Evolutionary conservation across 2,797 vertebrate species (phyloP).

Genomic region (Microtus obscurus): DNA sequence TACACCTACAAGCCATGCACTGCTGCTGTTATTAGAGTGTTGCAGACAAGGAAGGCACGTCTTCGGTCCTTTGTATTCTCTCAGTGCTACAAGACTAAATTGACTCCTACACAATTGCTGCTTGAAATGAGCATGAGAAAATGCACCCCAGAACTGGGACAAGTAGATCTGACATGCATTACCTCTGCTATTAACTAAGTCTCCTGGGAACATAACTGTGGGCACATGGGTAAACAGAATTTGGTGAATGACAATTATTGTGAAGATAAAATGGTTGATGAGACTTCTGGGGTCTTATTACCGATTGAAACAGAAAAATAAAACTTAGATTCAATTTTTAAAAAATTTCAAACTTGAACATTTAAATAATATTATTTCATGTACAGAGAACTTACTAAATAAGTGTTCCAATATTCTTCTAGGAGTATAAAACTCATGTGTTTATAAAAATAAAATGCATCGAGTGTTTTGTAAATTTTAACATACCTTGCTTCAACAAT

Average conservation of each 20-base stretch:
- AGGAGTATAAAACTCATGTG: not conserved
- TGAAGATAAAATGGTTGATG: constrained; percentile 30
- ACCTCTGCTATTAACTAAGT: not conserved
- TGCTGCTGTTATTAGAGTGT: not conserved
- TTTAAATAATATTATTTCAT: constrained; percentile 16
- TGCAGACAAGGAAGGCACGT: not conserved
- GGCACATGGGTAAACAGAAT: not conserved
- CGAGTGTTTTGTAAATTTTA: constrained; percentile 49
- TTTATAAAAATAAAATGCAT: constrained; percentile 5
- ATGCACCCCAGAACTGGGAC: not conserved
- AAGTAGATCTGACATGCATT: not conserved
- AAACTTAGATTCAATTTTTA: constrained; percentile 16
- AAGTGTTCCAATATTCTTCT: not conserved
- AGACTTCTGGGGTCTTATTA: not conserved
- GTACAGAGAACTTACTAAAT: not conserved
- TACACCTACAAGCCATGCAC: not conserved
- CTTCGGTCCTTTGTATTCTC: not conserved
- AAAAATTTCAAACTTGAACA: not conserved
- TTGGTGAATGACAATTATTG: not conserved
- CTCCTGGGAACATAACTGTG: not conserved
- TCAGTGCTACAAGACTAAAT: not conserved
- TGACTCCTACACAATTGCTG: not conserved
- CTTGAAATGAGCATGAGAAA: not conserved
- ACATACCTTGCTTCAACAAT: constrained; percentile 12
- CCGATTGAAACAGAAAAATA: not conserved